These are phyloP conservation scores for Melinaea menophilus DNA, from an alignment of 2,888 invertebrate species.

Conservation along the genomic window DNA sequence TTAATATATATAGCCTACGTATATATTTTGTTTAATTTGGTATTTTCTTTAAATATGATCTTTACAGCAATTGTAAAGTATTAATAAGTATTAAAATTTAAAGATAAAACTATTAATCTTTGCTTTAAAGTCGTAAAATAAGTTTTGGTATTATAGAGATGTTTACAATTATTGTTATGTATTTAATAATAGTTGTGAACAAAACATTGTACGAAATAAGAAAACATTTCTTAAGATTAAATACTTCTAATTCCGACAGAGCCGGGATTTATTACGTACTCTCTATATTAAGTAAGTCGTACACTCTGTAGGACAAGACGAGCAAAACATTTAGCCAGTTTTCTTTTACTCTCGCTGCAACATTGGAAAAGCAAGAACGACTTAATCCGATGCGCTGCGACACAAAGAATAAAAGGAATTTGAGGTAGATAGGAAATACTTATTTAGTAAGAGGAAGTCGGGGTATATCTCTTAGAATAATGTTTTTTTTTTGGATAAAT, in stretches of 20 bases:
- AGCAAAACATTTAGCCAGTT: conserved; percentile 49
- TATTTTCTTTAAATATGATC: no score
- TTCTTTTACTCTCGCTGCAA: conserved; percentile 45
- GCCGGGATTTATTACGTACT: conserved; percentile 3
- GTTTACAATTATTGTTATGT: no score
- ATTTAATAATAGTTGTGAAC: no score
- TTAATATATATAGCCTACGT: not conserved
- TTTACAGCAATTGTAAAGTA: no score
- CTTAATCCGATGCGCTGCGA: conserved; percentile 49
- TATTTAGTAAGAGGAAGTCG: conserved; percentile 31
- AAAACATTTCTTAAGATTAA: not conserved
- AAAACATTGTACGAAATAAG: not conserved
- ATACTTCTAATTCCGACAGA: not conserved
- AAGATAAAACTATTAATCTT: no score
- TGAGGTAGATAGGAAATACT: conserved; percentile 36
- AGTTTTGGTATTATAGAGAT: no score
- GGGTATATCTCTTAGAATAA: conserved; percentile 10
- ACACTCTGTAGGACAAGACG: conserved; percentile 23
- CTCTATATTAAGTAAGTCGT: conserved; percentile 26
- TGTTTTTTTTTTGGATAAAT: no score
- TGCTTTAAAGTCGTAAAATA: no score
- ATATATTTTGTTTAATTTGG: not conserved
- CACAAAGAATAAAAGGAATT: conserved; percentile 45
- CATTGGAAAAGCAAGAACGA: conserved; percentile 41
- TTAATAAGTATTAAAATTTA: no score